phyloP scores from a whole-genome alignment of 1,140 invertebrate genomes.

The Ctenoplectra terminalis region DNA sequence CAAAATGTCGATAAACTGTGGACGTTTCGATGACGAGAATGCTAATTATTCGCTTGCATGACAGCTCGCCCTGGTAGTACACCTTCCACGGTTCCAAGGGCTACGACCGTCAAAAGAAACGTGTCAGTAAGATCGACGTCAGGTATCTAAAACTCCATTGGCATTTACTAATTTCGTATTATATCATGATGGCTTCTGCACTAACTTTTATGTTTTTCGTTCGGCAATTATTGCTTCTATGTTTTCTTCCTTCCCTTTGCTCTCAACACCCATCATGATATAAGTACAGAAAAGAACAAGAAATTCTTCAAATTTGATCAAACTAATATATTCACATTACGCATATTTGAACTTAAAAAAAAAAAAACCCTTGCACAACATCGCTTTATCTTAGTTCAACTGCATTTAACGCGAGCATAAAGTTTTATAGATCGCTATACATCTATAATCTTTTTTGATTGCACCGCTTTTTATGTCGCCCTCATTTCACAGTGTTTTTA shows the following conservation, averaged over 20 bases:
- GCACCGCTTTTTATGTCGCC: slow-evolving; percentile 22
- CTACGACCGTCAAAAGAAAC: slow-evolving; percentile 73
- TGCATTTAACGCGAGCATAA: slow-evolving; percentile 24
- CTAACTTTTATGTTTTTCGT: not conserved
- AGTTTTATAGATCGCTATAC: slow-evolving; percentile 19
- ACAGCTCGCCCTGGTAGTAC: slow-evolving; percentile 75
- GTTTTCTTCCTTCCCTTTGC: not conserved
- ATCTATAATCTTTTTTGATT: not conserved
- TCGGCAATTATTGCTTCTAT: not conserved
- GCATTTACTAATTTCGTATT: slow-evolving; percentile 39
- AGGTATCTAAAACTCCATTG: slow-evolving; percentile 70
- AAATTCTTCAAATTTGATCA: slow-evolving; percentile 7
- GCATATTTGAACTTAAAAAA: slow-evolving; percentile 1
- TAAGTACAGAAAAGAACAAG: slow-evolving; percentile 3
- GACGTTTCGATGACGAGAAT: slow-evolving; percentile 50
- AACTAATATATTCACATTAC: not conserved
- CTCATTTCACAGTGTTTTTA: not conserved
- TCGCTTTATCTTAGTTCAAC: slow-evolving; percentile 17
- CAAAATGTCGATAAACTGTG: slow-evolving; percentile 50
- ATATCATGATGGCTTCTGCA: slow-evolving; percentile 3
- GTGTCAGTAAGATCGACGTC: slow-evolving; percentile 71
- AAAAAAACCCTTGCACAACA: not conserved
- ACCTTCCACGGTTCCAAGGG: slow-evolving; percentile 62
- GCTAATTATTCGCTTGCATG: slow-evolving; percentile 76
- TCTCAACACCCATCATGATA: not conserved